Percentiles rank a stretch among this genome's conserved stretches.
Evolutionary conservation across 2,797 vertebrate species (phyloP).

Genomic region (Benthosema pterotum): DNA sequence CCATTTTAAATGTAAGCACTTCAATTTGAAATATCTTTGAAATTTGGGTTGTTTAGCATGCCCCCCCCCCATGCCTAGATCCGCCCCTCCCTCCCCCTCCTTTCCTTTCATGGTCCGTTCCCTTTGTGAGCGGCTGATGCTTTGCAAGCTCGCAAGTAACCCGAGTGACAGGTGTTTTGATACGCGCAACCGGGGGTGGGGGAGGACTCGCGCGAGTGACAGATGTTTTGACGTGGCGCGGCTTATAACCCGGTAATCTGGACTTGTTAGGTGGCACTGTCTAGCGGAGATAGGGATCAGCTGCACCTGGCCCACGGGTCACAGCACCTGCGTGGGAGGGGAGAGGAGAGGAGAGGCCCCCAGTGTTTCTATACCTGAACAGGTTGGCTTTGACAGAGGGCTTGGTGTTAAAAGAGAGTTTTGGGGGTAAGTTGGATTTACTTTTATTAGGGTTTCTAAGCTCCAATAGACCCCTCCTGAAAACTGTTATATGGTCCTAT

Average conservation of each 20-base stretch:
- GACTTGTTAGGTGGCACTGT: slow-evolving; percentile 64
- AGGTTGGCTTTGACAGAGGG: slow-evolving; percentile 56
- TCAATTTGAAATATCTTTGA: no score
- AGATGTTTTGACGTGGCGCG: slow-evolving; percentile 72
- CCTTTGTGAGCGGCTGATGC: slow-evolving; percentile 16
- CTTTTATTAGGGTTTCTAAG: no score
- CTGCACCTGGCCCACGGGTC: slow-evolving; percentile 67
- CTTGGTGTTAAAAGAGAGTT: slow-evolving; percentile 15
- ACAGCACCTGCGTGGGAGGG: slow-evolving; percentile 68
- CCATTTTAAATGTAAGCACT: no score
- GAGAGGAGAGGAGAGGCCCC: slow-evolving; percentile 57
- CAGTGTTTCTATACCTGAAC: slow-evolving; percentile 62
- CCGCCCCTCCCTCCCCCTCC: no score
- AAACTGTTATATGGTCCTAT: no score
- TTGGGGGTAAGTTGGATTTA: no score
- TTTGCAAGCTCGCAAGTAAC: slow-evolving; percentile 8
- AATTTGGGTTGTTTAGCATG: no score
- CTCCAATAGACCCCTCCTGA: no score
- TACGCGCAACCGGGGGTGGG: slow-evolving; percentile 21
- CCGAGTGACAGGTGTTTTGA: slow-evolving; percentile 47
- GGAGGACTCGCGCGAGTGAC: slow-evolving; percentile 60
- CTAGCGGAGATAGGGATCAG: slow-evolving; percentile 49
- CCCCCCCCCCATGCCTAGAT: no score
- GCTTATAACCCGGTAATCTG: slow-evolving; percentile 59
- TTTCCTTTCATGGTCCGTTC: slow-evolving; percentile 4